Base-by-base conservation (phyloP, 1,140 invertebrate genomes). In the Odontomachus brunneus region DNA sequence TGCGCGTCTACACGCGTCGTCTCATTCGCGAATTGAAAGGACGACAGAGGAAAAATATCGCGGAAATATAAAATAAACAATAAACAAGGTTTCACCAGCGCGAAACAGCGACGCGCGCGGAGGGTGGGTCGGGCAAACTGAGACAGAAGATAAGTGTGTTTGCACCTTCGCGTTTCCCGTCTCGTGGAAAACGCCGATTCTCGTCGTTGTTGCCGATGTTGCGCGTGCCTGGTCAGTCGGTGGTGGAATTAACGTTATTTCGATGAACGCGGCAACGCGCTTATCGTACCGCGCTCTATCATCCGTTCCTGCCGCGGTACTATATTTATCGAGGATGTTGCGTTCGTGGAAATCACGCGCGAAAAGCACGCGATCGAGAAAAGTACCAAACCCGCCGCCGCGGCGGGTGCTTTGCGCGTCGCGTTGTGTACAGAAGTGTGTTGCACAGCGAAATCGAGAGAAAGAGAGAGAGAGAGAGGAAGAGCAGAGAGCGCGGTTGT, bases 201-300 rank as follows among this genome's bases (percentile, higher is more conserved):
- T 17, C 29, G 49, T 44, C 38, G 2, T 5, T 19, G 17, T 53
- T 33, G 48, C 5, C 22, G 7, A 26, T 33, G 51, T 24, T 48
- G 63, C 19, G 81, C 86, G 86, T 88, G 86, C 83, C 75, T 24
- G 51, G 53, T 59, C 57, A 49, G 74, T 49, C 74, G 29, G 51
- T 49, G 51, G 24, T 3, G 82, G 86, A 72, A 86, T 88, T 87
- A 88, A 88, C 85, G 74, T 87, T 84, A 84, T 88, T 87, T 81
- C 63, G 44, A 26, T 22, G 24, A 80, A 65, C 19, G 51, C 48
- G 33, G 17, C 29, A 4, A 11, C 63, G 51, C 22, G 65, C 75
- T 80, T 80, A 80, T 80, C 75, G 63, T 2, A 22, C 15, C 44
- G 65, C 44, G n/a, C n/a, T 48, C 65, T 44, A 15, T 67, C 44